These are phyloP conservation scores for Corynorhinus townsendii DNA, from an alignment of 2,113 vertebrate species.

Conservation along the genomic window DNA sequence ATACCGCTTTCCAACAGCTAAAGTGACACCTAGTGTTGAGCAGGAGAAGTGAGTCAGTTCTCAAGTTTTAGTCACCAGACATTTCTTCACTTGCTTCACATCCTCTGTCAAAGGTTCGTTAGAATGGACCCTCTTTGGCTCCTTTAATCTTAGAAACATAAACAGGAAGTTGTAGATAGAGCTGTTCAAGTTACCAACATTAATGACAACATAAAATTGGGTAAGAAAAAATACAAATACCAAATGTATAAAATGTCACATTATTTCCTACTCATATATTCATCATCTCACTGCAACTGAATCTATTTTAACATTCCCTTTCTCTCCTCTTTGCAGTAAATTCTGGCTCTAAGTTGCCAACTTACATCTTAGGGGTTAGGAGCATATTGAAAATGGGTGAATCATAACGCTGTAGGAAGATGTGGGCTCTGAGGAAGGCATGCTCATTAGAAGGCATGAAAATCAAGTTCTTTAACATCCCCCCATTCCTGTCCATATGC, in stretches of 20 bases:
- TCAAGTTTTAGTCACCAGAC: background rate
- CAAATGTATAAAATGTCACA: background rate
- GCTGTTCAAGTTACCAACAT: background rate
- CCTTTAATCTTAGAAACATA: background rate
- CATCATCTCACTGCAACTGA: background rate
- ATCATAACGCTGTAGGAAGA: background rate
- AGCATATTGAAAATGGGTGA: background rate
- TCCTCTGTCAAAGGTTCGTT: background rate
- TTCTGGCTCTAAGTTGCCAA: background rate
- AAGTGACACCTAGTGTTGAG: conserved; percentile 29
- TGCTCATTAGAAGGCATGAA: background rate
- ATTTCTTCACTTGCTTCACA: background rate
- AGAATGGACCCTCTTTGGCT: background rate
- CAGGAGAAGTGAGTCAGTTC: background rate
- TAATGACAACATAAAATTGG: background rate
- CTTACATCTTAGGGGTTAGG: background rate
- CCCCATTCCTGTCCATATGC: background rate
- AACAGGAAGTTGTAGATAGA: background rate
- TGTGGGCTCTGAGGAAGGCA: background rate
- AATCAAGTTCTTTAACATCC: background rate
- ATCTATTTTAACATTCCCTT: background rate
- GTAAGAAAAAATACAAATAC: background rate
- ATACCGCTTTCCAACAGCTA: background rate
- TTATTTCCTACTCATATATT: background rate
- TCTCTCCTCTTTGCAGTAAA: background rate